phyloP scores from a whole-genome alignment of 2,888 invertebrate species.

The Monochamus alternatus region DNA sequence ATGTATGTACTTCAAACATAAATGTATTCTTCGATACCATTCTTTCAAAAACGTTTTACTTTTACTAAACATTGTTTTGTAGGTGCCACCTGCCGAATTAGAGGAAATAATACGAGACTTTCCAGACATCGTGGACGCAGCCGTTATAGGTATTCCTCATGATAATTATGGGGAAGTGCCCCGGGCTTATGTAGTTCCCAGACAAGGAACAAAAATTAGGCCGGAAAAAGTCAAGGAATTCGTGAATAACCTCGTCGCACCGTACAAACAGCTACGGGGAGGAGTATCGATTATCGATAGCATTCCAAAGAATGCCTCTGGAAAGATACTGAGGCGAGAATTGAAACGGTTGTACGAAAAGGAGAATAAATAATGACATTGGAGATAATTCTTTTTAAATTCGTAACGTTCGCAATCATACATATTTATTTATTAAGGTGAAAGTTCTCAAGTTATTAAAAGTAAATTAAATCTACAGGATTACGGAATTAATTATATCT shows the following conservation, averaged over 20 bases:
- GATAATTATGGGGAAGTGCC: constrained; percentile 82
- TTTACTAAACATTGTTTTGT: neutral
- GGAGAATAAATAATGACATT: constrained; percentile 71
- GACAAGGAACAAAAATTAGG: constrained; percentile 68
- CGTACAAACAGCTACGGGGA: constrained; percentile 80
- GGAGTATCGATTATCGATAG: constrained; percentile 72
- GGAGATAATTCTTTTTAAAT: no score
- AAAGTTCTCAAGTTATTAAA: no score
- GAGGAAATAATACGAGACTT: constrained; percentile 83
- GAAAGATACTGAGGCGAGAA: constrained; percentile 74
- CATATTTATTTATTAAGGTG: no score
- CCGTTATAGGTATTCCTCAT: constrained; percentile 86
- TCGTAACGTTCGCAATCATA: no score
- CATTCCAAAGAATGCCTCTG: constrained; percentile 75
- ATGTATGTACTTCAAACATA: no score
- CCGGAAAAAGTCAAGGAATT: constrained; percentile 76
- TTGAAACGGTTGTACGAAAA: constrained; percentile 58
- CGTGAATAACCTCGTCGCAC: constrained; percentile 80
- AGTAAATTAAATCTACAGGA: no score
- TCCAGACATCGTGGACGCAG: constrained; percentile 85
- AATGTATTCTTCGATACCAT: no score
- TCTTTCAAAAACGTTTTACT: neutral
- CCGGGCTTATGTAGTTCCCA: constrained; percentile 80
- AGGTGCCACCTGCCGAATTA: constrained; percentile 90
- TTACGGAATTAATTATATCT: no score